These are phyloP conservation scores for Toxotes chatareus DNA, from an alignment of 2,113 vertebrate genomes.

Conservation along the genomic window DNA sequence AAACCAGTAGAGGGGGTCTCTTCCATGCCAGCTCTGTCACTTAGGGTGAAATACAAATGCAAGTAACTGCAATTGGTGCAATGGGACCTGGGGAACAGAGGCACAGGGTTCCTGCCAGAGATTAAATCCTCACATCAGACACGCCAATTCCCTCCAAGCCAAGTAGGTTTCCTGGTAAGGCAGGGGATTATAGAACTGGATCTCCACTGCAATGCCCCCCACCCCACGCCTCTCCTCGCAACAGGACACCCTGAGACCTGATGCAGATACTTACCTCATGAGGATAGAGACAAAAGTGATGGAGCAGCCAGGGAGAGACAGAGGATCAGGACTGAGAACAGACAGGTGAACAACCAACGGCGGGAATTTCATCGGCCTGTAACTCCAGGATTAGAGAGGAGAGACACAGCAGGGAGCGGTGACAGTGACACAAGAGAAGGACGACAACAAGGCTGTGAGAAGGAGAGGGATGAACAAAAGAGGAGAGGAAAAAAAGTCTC, in stretches of 20 bases:
- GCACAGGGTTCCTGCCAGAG: slow-evolving; percentile 38
- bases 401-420: not conserved
- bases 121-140: slow-evolving; percentile 56
- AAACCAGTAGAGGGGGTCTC: slow-evolving; percentile 58
- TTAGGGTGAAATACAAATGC: slow-evolving; percentile 54
- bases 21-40: slow-evolving; percentile 31
- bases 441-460: not conserved
- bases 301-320: slow-evolving; percentile 13
- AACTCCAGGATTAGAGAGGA: slow-evolving; percentile 23
- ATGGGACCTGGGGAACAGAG: not conserved
- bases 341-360: slow-evolving; percentile 27
- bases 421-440: slow-evolving; percentile 18
- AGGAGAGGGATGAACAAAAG: slow-evolving; percentile 7
- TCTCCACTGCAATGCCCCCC: not conserved
- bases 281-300: slow-evolving; percentile 26
- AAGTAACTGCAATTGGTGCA: slow-evolving; percentile 49
- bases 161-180: slow-evolving; percentile 42
- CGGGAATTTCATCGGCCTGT: slow-evolving; percentile 19
- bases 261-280: slow-evolving; percentile 21
- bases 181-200: slow-evolving; percentile 27
- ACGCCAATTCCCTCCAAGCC: not conserved
- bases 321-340: slow-evolving; percentile 23
- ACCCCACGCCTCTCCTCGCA: not conserved
- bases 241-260: slow-evolving; percentile 32
- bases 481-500: not conserved